A percentile compares a stretch with the other conserved stretches of the same genome.
Evolutionary conservation across 2,797 vertebrate genomes (phyloP).

Genomic region (Sparus aurata): DNA sequence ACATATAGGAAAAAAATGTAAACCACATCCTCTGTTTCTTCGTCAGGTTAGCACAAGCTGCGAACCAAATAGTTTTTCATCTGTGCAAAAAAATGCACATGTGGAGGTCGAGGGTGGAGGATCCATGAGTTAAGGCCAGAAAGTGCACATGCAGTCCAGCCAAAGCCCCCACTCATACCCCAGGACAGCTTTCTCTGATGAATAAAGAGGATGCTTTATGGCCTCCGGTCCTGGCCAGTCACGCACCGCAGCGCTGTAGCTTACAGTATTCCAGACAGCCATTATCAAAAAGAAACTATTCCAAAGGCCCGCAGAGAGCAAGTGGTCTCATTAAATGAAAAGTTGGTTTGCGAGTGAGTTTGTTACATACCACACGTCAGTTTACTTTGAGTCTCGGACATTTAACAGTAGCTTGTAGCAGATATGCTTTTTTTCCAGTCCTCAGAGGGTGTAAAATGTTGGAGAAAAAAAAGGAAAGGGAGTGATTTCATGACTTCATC

Average conservation of each 20-base stretch:
- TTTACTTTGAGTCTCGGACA: slow-evolving; percentile 26
- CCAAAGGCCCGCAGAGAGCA: slow-evolving; percentile 34
- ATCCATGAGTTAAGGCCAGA: slow-evolving; percentile 49
- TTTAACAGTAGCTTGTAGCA: slow-evolving; percentile 37
- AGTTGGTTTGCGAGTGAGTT: slow-evolving; percentile 38
- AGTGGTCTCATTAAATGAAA: slow-evolving; percentile 55
- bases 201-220: slow-evolving; percentile 72
- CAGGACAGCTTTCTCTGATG: slow-evolving; percentile 60
- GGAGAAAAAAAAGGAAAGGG: slow-evolving; percentile 8
- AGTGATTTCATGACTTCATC: slow-evolving; percentile 63
- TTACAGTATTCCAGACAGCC: slow-evolving; percentile 50
- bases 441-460: slow-evolving; percentile 7
- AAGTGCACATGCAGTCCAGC: slow-evolving; percentile 40
- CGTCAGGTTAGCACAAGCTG: slow-evolving; percentile 41
- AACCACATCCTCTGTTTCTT: slow-evolving; percentile 36
- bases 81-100: slow-evolving; percentile 45
- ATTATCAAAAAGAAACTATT: slow-evolving; percentile 57
- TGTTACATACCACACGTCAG: slow-evolving; percentile 33
- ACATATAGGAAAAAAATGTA: not conserved
- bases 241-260: slow-evolving; percentile 48
- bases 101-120: slow-evolving; percentile 45
- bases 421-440: slow-evolving; percentile 27
- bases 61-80: slow-evolving; percentile 62
- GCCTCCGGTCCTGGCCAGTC: slow-evolving; percentile 53
- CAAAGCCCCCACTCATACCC: slow-evolving; percentile 62